These are phyloP conservation scores for Genyomyrus donnyi DNA, from an alignment of 2,113 vertebrate species.

Conservation along the genomic window DNA sequence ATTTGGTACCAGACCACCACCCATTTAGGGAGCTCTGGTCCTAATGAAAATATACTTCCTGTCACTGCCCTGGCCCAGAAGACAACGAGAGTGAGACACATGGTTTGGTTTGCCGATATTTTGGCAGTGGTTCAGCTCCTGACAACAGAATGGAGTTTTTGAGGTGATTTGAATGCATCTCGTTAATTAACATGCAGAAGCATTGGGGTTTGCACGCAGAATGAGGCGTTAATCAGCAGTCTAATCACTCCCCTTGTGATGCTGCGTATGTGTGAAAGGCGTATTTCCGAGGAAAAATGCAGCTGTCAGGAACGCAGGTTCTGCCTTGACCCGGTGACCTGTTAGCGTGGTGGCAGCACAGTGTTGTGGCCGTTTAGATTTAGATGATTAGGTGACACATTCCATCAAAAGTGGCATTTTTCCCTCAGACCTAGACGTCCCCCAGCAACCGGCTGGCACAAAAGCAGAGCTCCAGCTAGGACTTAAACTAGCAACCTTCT, in stretches of 20 bases:
- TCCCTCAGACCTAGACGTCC: not conserved
- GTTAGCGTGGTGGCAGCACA: not conserved
- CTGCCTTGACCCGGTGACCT: not conserved
- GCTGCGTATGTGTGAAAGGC: not conserved
- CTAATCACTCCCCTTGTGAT: not conserved
- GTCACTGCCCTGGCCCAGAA: constrained; percentile 3
- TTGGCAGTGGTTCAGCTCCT: not conserved
- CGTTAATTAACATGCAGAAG: not conserved
- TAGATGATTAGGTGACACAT: not conserved
- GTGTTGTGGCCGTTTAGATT: not conserved
- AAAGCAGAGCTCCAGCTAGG: not conserved
- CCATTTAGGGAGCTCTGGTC: not conserved
- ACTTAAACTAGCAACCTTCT: not conserved
- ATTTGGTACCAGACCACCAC: not conserved
- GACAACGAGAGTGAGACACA: not conserved
- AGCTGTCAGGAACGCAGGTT: not conserved
- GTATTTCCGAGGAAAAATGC: not conserved
- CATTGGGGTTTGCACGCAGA: not conserved
- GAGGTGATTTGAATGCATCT: not conserved
- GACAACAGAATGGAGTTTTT: not conserved
- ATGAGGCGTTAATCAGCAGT: not conserved
- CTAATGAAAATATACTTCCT: constrained; percentile 1
- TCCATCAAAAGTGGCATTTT: not conserved
- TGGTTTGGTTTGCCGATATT: not conserved
- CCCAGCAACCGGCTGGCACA: not conserved